These are phyloP conservation scores for Pygoscelis antarcticus DNA, from an alignment of 2,113 vertebrate species.

Conservation along the genomic window DNA sequence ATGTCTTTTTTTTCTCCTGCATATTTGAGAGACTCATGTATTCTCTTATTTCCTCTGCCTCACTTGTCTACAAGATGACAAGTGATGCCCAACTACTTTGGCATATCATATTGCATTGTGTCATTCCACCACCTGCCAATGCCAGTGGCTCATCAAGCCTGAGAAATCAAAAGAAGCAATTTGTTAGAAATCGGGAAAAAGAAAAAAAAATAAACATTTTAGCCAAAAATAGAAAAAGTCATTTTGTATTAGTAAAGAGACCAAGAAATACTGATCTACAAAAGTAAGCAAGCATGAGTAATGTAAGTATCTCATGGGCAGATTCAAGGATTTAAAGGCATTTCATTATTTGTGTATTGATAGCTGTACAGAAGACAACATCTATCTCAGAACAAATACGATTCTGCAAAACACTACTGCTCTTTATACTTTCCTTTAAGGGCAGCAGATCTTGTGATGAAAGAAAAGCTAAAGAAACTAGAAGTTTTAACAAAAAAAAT, in stretches of 20 bases:
- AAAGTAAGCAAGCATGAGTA: not conserved
- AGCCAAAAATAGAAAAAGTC: not conserved
- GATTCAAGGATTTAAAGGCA: not conserved
- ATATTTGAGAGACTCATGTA: not conserved
- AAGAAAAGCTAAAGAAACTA: not conserved
- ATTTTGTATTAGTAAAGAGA: not conserved
- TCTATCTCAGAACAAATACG: not conserved
- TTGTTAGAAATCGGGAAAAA: not conserved
- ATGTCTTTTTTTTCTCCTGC: not conserved
- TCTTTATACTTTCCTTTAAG: not conserved
- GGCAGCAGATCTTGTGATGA: not conserved
- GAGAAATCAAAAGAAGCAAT: constrained; percentile 40
- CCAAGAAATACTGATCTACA: not conserved
- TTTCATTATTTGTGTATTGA: not conserved
- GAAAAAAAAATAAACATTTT: not conserved
- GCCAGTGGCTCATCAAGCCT: constrained; percentile 46
- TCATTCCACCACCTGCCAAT: constrained; percentile 34
- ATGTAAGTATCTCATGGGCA: not conserved
- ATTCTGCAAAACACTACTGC: not conserved
- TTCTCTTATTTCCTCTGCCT: constrained; percentile 5
- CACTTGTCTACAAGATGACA: constrained; percentile 1
- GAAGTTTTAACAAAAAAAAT: not conserved
- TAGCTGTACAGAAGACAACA: not conserved
- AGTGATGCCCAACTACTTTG: constrained; percentile 46
- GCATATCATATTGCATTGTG: constrained; percentile 24